Evolutionary conservation across 2,113 vertebrate genomes (phyloP).

Genomic region (Bubo blakistoni): DNA sequence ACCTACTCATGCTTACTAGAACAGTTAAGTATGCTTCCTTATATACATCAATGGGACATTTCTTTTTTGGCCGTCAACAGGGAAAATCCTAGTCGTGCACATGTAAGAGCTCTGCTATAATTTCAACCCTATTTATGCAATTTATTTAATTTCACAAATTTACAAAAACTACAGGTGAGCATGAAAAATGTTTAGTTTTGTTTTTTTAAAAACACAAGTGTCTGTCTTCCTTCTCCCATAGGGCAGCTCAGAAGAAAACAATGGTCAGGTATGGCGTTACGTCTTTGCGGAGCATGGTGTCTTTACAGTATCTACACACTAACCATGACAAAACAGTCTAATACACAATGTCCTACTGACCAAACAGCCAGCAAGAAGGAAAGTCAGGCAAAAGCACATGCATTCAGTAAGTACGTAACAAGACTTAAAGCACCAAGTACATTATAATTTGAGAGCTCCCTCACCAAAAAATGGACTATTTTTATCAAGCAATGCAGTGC

Average conservation of each 20-base stretch:
- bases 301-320: not conserved
- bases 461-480: not conserved
- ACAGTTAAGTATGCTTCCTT: not conserved
- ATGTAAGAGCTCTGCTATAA: not conserved
- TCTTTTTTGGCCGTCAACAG: not conserved
- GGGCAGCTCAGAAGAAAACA: not conserved
- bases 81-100: not conserved
- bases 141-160: not conserved
- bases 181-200: not conserved
- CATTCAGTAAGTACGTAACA: not conserved
- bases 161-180: not conserved
- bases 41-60: not conserved
- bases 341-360: not conserved
- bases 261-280: not conserved
- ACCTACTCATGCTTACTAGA: not conserved
- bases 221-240: not conserved
- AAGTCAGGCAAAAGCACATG: not conserved
- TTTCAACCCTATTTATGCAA: not conserved
- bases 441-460: not conserved
- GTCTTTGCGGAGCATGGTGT: not conserved
- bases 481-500: not conserved
- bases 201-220: not conserved
- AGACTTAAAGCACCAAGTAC: not conserved
- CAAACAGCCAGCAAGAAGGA: not conserved
- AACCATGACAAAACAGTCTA: not conserved